Evolutionary conservation across 2,888 invertebrate species (phyloP).

Genomic region (Drepanosiphum platanoidis): DNA sequence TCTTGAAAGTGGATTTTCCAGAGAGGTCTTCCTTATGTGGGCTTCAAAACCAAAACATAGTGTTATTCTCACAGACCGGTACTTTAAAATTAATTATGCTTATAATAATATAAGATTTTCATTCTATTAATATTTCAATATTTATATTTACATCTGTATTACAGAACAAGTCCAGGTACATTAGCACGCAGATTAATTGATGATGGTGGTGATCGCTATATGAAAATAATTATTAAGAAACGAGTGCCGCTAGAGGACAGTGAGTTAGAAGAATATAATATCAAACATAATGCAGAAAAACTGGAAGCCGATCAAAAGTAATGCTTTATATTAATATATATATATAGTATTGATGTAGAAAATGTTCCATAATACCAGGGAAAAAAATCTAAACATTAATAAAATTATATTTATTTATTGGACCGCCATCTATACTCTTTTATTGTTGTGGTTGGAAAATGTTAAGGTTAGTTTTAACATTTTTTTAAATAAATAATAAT

Average conservation of each 20-base stretch:
- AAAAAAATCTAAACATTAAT: no score
- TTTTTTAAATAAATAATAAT: conserved; percentile 62
- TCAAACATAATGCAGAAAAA: conserved; percentile 69
- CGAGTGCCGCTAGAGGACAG: conserved; percentile 80
- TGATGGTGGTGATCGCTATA: conserved; percentile 77
- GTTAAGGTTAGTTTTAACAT: no score
- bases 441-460: no score
- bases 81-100: conserved; percentile 25
- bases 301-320: conserved; percentile 43
- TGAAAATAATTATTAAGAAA: conserved; percentile 77
- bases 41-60: conserved; percentile 91
- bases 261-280: conserved; percentile 81
- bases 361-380: no score
- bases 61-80: conserved; percentile 90
- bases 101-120: neutral
- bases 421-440: no score
- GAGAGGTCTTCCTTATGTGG: conserved; percentile 96
- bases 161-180: conserved; percentile 82
- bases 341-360: no score
- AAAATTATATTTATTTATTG: no score
- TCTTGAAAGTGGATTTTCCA: conserved; percentile 92
- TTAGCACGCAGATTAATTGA: conserved; percentile 82
- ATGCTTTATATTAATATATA: neutral
- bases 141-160: neutral
- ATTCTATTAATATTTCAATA: neutral